phyloP scores from a whole-genome alignment of 2,888 invertebrate species.

The Campaea margaritaria region DNA sequence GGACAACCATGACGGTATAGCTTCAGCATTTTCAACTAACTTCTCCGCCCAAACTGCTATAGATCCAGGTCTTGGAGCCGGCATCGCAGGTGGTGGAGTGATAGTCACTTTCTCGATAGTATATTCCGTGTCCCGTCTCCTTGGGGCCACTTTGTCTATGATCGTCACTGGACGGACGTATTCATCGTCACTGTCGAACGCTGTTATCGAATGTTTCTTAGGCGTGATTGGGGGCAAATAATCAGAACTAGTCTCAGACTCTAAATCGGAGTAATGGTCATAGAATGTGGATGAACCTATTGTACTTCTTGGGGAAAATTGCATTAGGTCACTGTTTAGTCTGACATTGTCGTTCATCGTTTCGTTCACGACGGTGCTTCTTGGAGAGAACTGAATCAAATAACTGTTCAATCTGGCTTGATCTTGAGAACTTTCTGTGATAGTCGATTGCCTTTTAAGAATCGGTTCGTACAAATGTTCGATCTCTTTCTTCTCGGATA shows the following conservation, averaged over 20 bases:
- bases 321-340: slow-evolving; percentile 66
- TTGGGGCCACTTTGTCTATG: slow-evolving; percentile 72
- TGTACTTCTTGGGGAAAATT: slow-evolving; percentile 68
- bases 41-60: slow-evolving; percentile 79
- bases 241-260: slow-evolving; percentile 68
- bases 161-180: slow-evolving; percentile 71
- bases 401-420: slow-evolving; percentile 59
- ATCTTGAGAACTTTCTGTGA: slow-evolving; percentile 45
- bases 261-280: slow-evolving; percentile 56
- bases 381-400: slow-evolving; percentile 72
- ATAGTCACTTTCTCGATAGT: slow-evolving; percentile 75
- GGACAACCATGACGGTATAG: slow-evolving; percentile 80
- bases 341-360: slow-evolving; percentile 44
- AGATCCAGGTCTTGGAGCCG: slow-evolving; percentile 72
- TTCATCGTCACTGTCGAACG: slow-evolving; percentile 70
- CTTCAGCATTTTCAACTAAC: slow-evolving; percentile 84
- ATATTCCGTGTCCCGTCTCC: slow-evolving; percentile 60
- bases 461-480: slow-evolving; percentile 64
- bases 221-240: slow-evolving; percentile 59
- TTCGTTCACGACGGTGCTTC: slow-evolving; percentile 44
- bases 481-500: slow-evolving; percentile 43
- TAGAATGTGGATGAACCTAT: slow-evolving; percentile 53
- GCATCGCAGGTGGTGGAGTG: slow-evolving; percentile 78
- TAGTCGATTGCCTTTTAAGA: slow-evolving; percentile 52
- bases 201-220: slow-evolving; percentile 39